Evolutionary conservation across 2,797 vertebrate genomes (phyloP).

Genomic region (Danionella dracula): DNA sequence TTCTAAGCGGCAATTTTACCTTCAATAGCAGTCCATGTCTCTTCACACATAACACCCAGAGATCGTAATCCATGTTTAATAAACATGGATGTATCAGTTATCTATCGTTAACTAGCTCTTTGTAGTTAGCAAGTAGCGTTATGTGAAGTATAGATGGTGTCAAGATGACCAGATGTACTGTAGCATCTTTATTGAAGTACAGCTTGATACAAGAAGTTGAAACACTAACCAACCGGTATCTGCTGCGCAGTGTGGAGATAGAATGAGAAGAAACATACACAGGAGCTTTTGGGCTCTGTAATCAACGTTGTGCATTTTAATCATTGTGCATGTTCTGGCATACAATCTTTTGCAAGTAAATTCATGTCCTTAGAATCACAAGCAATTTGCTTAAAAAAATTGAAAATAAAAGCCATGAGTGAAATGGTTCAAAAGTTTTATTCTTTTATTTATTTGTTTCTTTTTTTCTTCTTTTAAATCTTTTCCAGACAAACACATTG

Average conservation of each 20-base stretch:
- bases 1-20: no score
- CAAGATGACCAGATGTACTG: no score
- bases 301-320: conserved; percentile 53
- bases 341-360: conserved; percentile 49
- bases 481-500: conserved; percentile 91
- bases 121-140: no score
- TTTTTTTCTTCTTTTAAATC: conserved; percentile 65
- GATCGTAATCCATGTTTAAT: not conserved
- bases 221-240: no score
- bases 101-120: no score
- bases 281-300: conserved; percentile 45
- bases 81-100: no score
- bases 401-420: conserved; percentile 55
- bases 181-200: not conserved
- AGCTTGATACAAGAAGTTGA: no score
- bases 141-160: no score
- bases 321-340: conserved; percentile 51
- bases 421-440: conserved; percentile 84
- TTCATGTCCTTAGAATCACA: conserved; percentile 45
- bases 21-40: not conserved
- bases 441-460: conserved; percentile 74
- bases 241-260: not conserved
- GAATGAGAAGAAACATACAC: conserved; percentile 49
- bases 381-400: conserved; percentile 47
- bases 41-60: not conserved